phyloP scores from a whole-genome alignment of 2,888 invertebrate genomes.

The Leptothorax acervorum region DNA sequence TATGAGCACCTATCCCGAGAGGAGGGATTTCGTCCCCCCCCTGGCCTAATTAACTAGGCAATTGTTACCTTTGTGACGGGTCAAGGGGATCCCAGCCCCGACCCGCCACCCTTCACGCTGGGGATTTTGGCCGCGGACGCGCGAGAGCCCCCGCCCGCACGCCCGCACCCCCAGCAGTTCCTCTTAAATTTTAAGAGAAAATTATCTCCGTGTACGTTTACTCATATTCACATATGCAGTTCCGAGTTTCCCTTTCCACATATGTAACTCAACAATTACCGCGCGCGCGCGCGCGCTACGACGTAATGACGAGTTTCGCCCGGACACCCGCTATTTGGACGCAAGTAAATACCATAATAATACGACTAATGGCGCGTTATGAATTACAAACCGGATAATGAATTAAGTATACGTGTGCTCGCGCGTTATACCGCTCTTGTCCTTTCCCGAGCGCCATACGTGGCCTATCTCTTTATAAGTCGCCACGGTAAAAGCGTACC shows the following conservation, averaged over 20 bases:
- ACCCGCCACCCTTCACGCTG: too few relatives aligned
- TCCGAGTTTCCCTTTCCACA: constrained; percentile 69
- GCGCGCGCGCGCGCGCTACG: constrained; percentile 62
- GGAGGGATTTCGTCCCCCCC: too few relatives aligned
- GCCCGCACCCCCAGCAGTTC: too few relatives aligned
- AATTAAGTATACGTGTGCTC: constrained; percentile 67
- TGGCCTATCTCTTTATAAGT: constrained; percentile 35
- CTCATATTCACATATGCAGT: constrained; percentile 40
- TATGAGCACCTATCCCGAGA: too few relatives aligned
- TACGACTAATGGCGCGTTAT: constrained; percentile 72
- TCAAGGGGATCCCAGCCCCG: too few relatives aligned
- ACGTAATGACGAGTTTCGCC: constrained; percentile 69
- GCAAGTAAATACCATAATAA: constrained; percentile 75
- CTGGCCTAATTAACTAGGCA: too few relatives aligned
- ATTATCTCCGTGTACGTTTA: neutral
- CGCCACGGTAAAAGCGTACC: constrained; percentile 57
- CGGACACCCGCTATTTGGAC: constrained; percentile 69
- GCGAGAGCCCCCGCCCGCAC: too few relatives aligned
- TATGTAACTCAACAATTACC: constrained; percentile 67
- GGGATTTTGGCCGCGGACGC: too few relatives aligned
- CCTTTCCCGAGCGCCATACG: constrained; percentile 4
- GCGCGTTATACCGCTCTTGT: constrained; percentile 18
- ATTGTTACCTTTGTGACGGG: too few relatives aligned
- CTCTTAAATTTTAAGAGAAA: too few relatives aligned
- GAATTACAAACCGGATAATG: constrained; percentile 74